phyloP scores from a whole-genome alignment of 2,113 vertebrate species.

The Bambusicola thoracicus region DNA sequence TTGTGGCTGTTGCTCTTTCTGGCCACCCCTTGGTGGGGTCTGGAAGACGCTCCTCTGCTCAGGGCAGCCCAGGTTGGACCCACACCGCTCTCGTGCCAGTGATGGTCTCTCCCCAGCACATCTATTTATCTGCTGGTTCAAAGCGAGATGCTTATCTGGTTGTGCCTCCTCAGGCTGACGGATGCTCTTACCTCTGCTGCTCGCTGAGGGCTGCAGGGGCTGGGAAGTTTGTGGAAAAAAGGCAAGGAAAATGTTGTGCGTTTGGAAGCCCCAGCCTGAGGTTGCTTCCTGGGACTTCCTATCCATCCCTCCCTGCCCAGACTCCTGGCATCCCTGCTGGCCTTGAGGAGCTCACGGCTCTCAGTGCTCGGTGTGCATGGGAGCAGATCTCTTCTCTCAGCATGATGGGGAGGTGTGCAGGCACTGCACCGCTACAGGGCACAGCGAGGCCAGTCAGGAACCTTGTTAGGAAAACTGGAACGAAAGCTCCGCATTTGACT shows the following conservation, averaged over 20 bases:
- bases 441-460: not conserved
- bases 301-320: accelerated
- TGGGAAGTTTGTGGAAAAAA: not conserved
- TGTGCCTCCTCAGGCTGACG: conserved; percentile 27
- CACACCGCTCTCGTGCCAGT: not conserved
- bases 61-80: not conserved
- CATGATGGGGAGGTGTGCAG: not conserved
- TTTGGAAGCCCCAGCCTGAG: not conserved
- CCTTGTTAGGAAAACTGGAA: not conserved
- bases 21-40: not conserved
- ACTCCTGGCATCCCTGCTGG: not conserved
- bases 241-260: not conserved
- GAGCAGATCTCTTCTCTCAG: not conserved
- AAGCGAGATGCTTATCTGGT: conserved; percentile 23
- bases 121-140: not conserved
- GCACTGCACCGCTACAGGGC: not conserved
- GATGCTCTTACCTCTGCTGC: conserved; percentile 33
- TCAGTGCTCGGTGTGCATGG: not conserved
- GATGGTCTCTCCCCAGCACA: not conserved
- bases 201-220: not conserved
- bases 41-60: accelerated
- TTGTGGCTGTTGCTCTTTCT: not conserved
- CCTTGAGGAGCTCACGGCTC: accelerated
- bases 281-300: not conserved
- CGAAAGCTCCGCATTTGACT: not conserved